Evolutionary conservation across 2,797 vertebrate species (phyloP).

Genomic region (Myripristis jacobus): DNA sequence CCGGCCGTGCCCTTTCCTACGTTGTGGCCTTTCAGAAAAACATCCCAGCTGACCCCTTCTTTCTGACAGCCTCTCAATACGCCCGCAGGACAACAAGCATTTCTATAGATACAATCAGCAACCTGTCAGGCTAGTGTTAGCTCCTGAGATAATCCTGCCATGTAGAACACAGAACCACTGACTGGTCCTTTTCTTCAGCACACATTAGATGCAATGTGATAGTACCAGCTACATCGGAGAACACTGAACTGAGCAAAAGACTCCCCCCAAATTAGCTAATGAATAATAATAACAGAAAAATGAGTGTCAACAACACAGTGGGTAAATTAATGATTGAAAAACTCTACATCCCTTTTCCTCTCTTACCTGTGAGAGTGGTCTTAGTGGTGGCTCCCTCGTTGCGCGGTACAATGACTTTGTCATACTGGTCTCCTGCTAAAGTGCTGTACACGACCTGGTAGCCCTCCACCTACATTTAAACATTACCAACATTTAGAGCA

Average conservation of each 20-base stretch:
- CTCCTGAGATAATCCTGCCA: conserved; percentile 56
- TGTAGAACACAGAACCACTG: conserved; percentile 58
- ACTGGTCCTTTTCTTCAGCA: conserved; percentile 32
- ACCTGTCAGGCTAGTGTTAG: conserved; percentile 57
- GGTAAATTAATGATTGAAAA: conserved; percentile 2
- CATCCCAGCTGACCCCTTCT: conserved; percentile 61
- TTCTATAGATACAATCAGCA: conserved; percentile 71
- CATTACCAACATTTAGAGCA: background rate
- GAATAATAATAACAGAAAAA: conserved; percentile 27
- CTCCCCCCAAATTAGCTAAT: conserved; percentile 4
- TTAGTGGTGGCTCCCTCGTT: conserved; percentile 87
- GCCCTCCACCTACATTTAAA: conserved; percentile 80
- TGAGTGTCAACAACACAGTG: background rate
- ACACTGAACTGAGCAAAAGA: background rate
- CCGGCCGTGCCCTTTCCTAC: conserved; percentile 68
- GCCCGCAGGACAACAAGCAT: conserved; percentile 71
- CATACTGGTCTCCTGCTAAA: conserved; percentile 94
- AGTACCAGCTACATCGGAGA: conserved; percentile 15
- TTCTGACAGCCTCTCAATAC: conserved; percentile 73
- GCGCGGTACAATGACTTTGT: conserved; percentile 89
- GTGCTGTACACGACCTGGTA: conserved; percentile 98
- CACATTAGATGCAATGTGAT: conserved; percentile 42
- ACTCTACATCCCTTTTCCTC: background rate
- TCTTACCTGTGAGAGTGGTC: conserved; percentile 88
- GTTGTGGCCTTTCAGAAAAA: conserved; percentile 64